Evolutionary conservation across 2,888 invertebrate genomes (phyloP).

Genomic region (Tipula confusa): DNA sequence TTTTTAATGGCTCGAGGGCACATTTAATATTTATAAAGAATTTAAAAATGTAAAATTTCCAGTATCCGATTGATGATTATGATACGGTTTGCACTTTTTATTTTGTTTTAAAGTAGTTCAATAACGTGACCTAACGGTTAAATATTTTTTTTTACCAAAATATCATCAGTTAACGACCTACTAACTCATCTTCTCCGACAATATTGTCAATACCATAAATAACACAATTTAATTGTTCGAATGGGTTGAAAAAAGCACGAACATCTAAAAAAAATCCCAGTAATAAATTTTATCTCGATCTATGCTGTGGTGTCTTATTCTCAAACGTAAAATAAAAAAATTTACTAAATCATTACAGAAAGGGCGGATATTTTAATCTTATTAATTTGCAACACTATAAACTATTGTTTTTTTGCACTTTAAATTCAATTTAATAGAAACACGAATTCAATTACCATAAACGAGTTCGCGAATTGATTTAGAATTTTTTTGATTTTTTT

Average conservation of each 20-base stretch:
- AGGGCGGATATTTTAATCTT: background rate
- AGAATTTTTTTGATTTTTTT: background rate
- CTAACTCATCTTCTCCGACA: background rate
- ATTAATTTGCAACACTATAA: background rate
- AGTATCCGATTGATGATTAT: background rate
- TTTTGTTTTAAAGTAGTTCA: background rate
- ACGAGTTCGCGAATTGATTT: background rate
- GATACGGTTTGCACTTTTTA: background rate
- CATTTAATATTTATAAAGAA: background rate
- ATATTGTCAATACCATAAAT: background rate
- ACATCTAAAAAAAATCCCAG: background rate
- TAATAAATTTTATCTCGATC: background rate
- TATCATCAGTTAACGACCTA: background rate
- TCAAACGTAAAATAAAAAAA: background rate
- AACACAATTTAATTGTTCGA: background rate
- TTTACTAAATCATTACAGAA: background rate
- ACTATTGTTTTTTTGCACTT: background rate
- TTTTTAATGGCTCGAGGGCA: background rate
- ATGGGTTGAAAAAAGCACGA: constrained; percentile 1
- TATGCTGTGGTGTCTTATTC: too few relatives aligned
- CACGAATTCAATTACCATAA: background rate
- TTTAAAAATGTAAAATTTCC: background rate
- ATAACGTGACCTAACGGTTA: background rate
- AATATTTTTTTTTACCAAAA: background rate
- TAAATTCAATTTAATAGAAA: background rate